These are phyloP conservation scores for Cephalotes varians DNA, from an alignment of 2,888 invertebrate genomes.

Conservation along the genomic window DNA sequence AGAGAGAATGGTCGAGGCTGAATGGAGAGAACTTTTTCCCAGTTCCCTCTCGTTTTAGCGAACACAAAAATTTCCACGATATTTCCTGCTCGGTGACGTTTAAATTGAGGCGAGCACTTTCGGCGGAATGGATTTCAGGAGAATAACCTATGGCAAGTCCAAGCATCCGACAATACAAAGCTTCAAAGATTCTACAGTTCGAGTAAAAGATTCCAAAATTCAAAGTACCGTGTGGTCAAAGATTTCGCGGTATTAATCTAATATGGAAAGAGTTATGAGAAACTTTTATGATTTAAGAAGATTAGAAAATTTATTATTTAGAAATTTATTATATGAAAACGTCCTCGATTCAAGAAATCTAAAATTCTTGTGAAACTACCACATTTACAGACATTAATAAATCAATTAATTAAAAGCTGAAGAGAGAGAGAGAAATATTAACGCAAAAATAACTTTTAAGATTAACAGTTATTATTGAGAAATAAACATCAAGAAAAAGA, in stretches of 20 bases:
- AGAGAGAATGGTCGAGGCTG: conserved; percentile 29
- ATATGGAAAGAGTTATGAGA: not conserved
- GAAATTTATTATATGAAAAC: not conserved
- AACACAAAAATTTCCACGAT: conserved; percentile 65
- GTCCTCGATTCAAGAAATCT: not conserved
- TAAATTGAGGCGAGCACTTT: conserved; percentile 63
- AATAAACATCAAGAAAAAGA: not conserved
- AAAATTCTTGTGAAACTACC: not conserved
- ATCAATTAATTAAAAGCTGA: too few relatives aligned
- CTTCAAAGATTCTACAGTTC: not conserved
- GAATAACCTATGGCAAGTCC: not conserved
- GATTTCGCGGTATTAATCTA: not conserved
- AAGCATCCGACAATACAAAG: not conserved
- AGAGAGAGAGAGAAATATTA: not conserved
- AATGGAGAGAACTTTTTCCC: conserved; percentile 49
- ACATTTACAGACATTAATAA: not conserved
- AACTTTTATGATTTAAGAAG: not conserved
- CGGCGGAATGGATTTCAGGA: conserved; percentile 15
- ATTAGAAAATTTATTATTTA: not conserved
- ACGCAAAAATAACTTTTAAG: not conserved
- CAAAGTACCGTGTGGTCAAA: not conserved
- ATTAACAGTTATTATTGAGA: not conserved
- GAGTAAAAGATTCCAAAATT: not conserved
- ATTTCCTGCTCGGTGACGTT: conserved; percentile 67
- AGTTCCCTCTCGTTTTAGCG: conserved; percentile 18